Evolutionary conservation across 2,113 vertebrate genomes (phyloP).

Genomic region (Entomyzon cyanotis): DNA sequence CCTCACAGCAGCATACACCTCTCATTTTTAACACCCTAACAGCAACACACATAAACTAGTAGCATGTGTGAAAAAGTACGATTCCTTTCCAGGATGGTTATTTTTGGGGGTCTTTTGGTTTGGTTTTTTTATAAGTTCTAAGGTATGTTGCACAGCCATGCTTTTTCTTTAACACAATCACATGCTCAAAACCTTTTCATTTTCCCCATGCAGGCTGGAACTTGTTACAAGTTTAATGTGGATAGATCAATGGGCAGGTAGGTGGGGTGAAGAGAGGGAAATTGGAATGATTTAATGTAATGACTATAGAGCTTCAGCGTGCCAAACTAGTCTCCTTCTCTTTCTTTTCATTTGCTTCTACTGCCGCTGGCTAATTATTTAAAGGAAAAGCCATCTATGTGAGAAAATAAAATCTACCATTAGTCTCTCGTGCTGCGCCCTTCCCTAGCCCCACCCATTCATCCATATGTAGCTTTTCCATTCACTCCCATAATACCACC

Average conservation of each 20-base stretch:
- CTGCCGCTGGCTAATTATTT: conserved; percentile 59
- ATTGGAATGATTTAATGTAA: conserved; percentile 18
- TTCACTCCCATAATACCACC: conserved; percentile 78
- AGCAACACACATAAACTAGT: conserved; percentile 18
- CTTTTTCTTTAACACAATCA: neutral
- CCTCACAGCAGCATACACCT: conserved; percentile 24
- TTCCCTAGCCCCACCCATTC: conserved; percentile 72
- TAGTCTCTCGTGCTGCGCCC: conserved; percentile 67
- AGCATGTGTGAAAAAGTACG: conserved; percentile 44
- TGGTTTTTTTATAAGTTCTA: neutral
- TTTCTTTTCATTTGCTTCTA: conserved; percentile 20
- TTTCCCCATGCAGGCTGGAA: neutral
- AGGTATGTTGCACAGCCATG: neutral
- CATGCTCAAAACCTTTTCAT: neutral
- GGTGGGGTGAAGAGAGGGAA: conserved; percentile 6
- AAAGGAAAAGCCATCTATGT: conserved; percentile 58
- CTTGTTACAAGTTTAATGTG: conserved; percentile 8
- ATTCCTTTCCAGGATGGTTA: neutral
- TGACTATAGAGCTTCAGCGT: conserved; percentile 11
- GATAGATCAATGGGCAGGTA: conserved; percentile 23
- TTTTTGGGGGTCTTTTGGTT: neutral
- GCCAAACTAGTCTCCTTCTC: conserved; percentile 23
- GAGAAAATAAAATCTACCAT: conserved; percentile 69
- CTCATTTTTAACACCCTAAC: conserved; percentile 65
- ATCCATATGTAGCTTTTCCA: conserved; percentile 79